Conservation (phyloP, 2,113 vertebrate species). For the Carassius auratus region DNA sequence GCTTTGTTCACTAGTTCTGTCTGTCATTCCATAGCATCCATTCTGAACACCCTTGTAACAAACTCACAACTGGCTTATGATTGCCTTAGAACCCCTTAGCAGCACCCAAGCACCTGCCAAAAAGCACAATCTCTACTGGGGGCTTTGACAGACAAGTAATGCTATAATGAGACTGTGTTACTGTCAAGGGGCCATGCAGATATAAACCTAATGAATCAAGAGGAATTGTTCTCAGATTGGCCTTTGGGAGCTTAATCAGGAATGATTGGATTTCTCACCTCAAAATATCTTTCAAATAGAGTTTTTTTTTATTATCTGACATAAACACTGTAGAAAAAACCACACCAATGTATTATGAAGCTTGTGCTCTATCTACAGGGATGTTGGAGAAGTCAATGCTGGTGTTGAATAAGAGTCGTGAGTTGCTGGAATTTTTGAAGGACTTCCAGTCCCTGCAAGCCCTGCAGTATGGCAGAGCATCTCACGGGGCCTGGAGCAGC, state of each 20-base stretch:
- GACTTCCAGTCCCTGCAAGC: slow-evolving; percentile 80
- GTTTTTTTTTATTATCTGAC: background rate
- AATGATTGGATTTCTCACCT: background rate
- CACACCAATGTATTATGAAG: background rate
- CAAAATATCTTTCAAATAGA: background rate
- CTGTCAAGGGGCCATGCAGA: background rate
- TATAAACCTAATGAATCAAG: background rate
- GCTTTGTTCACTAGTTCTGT: background rate
- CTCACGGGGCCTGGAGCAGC: slow-evolving; percentile 77
- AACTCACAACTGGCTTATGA: background rate
- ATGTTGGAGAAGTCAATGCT: slow-evolving; percentile 85
- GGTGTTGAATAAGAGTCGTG: slow-evolving; percentile 84
- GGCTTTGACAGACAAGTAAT: too few species aligned
- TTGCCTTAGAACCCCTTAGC: background rate
- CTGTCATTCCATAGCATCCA: too few species aligned
- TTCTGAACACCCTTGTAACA: background rate
- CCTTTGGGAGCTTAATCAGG: background rate
- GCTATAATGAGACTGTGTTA: background rate
- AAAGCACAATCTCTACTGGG: too few species aligned
- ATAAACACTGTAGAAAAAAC: background rate
- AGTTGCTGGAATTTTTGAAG: slow-evolving; percentile 83
- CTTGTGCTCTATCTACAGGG: slow-evolving; percentile 68
- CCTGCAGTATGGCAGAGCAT: slow-evolving; percentile 71
- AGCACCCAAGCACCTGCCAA: background rate
- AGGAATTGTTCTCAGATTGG: background rate